phyloP scores from a whole-genome alignment of 53 echinoderm and acorn worm species.

The Echinarachnius parma region DNA sequence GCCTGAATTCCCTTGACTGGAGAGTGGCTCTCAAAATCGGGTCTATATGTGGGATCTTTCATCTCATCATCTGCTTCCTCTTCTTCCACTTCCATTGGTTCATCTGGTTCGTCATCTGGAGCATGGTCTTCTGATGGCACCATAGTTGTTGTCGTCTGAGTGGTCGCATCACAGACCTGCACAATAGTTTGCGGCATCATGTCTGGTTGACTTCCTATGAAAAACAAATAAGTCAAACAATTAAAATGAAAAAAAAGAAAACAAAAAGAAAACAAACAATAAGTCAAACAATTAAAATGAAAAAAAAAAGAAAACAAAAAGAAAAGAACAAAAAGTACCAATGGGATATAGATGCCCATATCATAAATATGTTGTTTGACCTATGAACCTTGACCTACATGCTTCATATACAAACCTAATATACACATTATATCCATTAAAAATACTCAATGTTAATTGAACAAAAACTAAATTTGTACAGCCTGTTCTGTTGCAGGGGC shows the following conservation, averaged over 20 bases:
- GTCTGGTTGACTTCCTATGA: conserved; percentile 24
- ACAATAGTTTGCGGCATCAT: neutral
- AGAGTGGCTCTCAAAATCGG: neutral
- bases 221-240: neutral
- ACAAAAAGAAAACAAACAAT: neutral
- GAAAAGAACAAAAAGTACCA: no score
- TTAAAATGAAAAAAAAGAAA: neutral
- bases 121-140: neutral
- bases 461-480: no score
- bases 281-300: neutral
- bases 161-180: conserved; percentile 9
- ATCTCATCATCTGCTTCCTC: conserved; percentile 24
- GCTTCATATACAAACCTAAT: no score
- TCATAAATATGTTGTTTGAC: no score
- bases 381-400: no score
- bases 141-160: neutral
- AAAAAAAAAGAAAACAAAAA: no score
- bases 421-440: no score
- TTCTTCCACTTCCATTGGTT: neutral
- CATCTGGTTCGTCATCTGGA: neutral
- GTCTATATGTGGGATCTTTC: conserved; percentile 16
- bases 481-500: no score
- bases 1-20: conserved; percentile 16
- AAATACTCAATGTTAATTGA: no score
- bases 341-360: no score